Evolutionary conservation across 2,113 vertebrate species (phyloP).

Genomic region (Psilopogon haemacephalus): DNA sequence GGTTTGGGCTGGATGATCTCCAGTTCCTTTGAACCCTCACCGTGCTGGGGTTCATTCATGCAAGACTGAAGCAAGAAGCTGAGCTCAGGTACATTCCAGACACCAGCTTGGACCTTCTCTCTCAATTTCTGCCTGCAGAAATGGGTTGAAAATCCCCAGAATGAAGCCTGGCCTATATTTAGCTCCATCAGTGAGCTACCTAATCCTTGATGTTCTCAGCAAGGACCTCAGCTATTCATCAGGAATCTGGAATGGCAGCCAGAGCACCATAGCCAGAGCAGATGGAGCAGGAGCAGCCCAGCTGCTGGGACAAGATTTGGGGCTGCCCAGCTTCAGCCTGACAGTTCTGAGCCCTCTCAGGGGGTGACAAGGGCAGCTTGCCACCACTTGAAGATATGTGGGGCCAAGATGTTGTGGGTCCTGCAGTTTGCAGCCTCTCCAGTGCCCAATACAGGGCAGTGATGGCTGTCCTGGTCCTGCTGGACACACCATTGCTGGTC

Average conservation of each 20-base stretch:
- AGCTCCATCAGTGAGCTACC: not conserved
- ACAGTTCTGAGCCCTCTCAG: not conserved
- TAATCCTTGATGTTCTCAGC: not conserved
- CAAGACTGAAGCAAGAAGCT: not conserved
- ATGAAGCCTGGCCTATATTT: not conserved
- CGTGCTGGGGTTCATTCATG: not conserved
- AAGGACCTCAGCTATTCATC: not conserved
- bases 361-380: fast-evolving
- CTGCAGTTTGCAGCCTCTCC: not conserved
- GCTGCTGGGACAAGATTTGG: fast-evolving
- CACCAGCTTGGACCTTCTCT: not conserved
- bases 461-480: not conserved
- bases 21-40: too few relatives aligned
- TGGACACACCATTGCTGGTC: not conserved
- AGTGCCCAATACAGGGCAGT: not conserved
- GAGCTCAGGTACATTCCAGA: not conserved
- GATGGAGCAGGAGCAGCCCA: not conserved
- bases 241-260: not conserved
- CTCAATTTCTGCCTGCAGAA: not conserved
- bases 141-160: not conserved
- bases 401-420: not conserved
- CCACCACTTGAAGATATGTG: fast-evolving
- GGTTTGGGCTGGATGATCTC: too few relatives aligned
- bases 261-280: not conserved
- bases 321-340: not conserved